phyloP scores from a whole-genome alignment of 2,888 invertebrate genomes.

The Calameuta filiformis region DNA sequence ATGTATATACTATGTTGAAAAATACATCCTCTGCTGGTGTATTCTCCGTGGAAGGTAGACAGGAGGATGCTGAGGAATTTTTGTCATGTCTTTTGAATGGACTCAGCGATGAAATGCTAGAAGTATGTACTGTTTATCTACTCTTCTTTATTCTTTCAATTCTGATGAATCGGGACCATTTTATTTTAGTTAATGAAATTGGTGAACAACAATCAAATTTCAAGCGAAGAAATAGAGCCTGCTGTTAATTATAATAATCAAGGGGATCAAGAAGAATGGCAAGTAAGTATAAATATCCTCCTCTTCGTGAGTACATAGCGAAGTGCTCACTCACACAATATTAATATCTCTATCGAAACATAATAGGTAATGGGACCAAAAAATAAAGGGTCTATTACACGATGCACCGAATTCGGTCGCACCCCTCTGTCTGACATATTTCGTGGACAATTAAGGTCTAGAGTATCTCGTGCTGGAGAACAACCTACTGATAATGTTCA shows the following conservation, averaged over 20 bases:
- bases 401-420: conserved; percentile 83
- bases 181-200: conserved; percentile 69
- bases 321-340: conserved; percentile 4
- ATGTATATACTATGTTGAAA: conserved; percentile 86
- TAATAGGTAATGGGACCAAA: conserved; percentile 83
- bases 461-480: conserved; percentile 79
- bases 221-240: conserved; percentile 38
- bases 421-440: conserved; percentile 95
- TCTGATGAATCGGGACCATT: conserved; percentile 17
- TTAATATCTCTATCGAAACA: conserved; percentile 16
- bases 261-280: conserved; percentile 76
- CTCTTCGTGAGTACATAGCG: neutral
- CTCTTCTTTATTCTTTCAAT: conserved; percentile 6
- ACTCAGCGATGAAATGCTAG: conserved; percentile 96
- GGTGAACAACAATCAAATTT: conserved; percentile 55
- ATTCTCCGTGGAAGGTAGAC: conserved; percentile 86
- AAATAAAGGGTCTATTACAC: conserved; percentile 88
- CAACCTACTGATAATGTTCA: conserved; percentile 91
- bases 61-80: conserved; percentile 98
- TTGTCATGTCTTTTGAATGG: conserved; percentile 92
- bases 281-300: conserved; percentile 65
- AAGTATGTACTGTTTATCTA: conserved; percentile 69
- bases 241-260: conserved; percentile 66
- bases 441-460: conserved; percentile 89
- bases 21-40: conserved; percentile 77